These are phyloP conservation scores for Actinernus sp. DNA, from an alignment of 92 coral and sea anemone species.

Conservation along the genomic window DNA sequence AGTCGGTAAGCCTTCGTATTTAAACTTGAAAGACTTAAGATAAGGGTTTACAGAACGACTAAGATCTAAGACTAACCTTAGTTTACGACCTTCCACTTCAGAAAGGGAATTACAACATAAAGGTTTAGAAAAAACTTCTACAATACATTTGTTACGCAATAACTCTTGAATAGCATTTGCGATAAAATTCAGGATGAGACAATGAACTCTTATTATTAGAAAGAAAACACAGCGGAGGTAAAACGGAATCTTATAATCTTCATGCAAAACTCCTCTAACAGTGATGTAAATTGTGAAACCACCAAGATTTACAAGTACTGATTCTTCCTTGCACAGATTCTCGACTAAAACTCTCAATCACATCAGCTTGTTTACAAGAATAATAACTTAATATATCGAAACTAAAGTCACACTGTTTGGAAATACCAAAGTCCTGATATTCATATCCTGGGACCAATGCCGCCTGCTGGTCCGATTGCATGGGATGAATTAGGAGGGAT, in stretches of 20 bases:
- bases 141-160: slow-evolving; percentile 25
- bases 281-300: slow-evolving; percentile 46
- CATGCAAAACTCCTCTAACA: slow-evolving; percentile 28
- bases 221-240: slow-evolving; percentile 47
- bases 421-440: too few relatives aligned
- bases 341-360: too few relatives aligned
- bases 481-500: too few relatives aligned
- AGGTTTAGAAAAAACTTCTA: slow-evolving; percentile 30
- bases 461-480: too few relatives aligned
- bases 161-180: slow-evolving; percentile 40
- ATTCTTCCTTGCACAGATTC: too few relatives aligned
- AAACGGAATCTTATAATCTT: slow-evolving; percentile 44
- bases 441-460: too few relatives aligned
- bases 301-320: slow-evolving; percentile 24
- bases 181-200: slow-evolving; percentile 33
- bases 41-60: slow-evolving; percentile 63
- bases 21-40: slow-evolving; percentile 34
- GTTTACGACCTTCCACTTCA: slow-evolving; percentile 55
- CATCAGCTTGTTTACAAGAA: too few relatives aligned
- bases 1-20: slow-evolving; percentile 66
- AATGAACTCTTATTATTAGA: slow-evolving; percentile 52
- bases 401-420: too few relatives aligned
- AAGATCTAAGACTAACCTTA: slow-evolving; percentile 56
- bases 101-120: slow-evolving; percentile 63
- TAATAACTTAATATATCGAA: too few relatives aligned